These are phyloP conservation scores for Trachythela sp. DNA, from an alignment of 64 coral and sea anemone genomes.

Conservation along the genomic window DNA sequence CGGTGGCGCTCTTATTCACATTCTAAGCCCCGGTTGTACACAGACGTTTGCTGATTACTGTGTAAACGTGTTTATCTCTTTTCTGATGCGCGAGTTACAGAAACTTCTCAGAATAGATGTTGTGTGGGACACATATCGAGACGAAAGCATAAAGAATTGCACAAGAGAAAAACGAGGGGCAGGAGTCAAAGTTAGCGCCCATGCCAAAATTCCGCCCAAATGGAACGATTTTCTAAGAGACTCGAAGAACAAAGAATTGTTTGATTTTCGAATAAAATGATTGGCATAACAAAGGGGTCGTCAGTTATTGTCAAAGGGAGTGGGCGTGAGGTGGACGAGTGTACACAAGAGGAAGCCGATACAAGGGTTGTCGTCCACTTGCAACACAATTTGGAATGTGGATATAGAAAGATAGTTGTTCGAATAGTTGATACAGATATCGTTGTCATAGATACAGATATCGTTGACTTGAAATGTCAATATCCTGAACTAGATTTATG, in stretches of 20 bases:
- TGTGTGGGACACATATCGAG: conserved; percentile 19
- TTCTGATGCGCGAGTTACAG: too few relatives aligned
- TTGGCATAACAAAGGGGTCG: neutral
- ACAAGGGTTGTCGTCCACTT: neutral
- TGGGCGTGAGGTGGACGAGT: neutral
- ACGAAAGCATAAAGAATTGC: conserved; percentile 3
- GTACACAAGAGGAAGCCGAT: neutral
- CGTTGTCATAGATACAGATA: neutral
- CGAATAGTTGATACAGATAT: conserved; percentile 10
- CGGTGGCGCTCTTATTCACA: conserved; percentile 33
- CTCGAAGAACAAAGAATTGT: conserved; percentile 41
- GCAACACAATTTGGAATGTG: neutral
- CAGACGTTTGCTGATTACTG: conserved; percentile 30
- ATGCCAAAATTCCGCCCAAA: conserved; percentile 23
- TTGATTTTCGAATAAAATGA: too few relatives aligned
- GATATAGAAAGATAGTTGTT: neutral
- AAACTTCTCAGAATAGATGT: neutral
- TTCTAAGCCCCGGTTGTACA: neutral
- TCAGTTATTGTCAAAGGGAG: neutral
- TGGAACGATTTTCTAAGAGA: conserved; percentile 59
- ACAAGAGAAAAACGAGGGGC: conserved; percentile 44
- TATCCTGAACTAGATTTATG: neutral
- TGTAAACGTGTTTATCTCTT: too few relatives aligned
- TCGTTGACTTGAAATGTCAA: neutral
- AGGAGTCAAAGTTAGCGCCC: conserved; percentile 36